A percentile compares a stretch with the other conserved stretches of the same genome.
These are phyloP conservation scores for Lepisosteus osseus DNA, from an alignment of 2,113 vertebrate species.

Conservation along the genomic window DNA sequence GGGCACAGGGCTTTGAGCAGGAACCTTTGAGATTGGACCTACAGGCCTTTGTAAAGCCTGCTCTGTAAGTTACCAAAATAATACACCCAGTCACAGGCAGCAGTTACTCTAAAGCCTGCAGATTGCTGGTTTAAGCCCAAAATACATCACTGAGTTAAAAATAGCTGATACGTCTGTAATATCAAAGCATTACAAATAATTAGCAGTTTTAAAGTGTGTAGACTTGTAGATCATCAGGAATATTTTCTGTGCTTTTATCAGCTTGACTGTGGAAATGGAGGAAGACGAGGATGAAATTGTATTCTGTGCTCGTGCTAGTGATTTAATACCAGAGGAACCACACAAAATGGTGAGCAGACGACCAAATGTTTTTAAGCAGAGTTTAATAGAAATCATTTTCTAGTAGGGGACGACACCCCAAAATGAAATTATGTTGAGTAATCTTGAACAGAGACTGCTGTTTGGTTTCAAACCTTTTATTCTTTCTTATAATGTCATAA, in stretches of 20 bases:
- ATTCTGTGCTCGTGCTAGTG: constrained; percentile 72
- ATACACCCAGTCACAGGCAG: background rate
- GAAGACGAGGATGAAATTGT: constrained; percentile 51
- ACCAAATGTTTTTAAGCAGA: no score
- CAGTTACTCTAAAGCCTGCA: no score
- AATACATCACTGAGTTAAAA: no score
- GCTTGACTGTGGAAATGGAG: constrained; percentile 72
- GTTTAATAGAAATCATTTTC: no score
- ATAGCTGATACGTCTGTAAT: no score
- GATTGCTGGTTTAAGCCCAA: no score
- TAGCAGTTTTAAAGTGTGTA: no score
- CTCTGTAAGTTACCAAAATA: constrained; percentile 62
- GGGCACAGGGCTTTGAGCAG: constrained; percentile 59
- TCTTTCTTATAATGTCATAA: background rate
- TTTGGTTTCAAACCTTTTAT: background rate
- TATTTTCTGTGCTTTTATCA: constrained; percentile 35
- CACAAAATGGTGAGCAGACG: constrained; percentile 44
- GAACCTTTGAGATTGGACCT: constrained; percentile 69
- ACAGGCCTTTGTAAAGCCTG: constrained; percentile 58
- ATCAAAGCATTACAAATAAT: no score
- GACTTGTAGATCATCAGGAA: no score
- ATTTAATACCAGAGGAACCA: constrained; percentile 62
- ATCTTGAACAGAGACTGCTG: constrained; percentile 2
- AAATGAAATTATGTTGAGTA: background rate
- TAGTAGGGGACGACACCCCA: no score